phyloP scores from a whole-genome alignment of 2,888 invertebrate genomes.

The Phania funesta region DNA sequence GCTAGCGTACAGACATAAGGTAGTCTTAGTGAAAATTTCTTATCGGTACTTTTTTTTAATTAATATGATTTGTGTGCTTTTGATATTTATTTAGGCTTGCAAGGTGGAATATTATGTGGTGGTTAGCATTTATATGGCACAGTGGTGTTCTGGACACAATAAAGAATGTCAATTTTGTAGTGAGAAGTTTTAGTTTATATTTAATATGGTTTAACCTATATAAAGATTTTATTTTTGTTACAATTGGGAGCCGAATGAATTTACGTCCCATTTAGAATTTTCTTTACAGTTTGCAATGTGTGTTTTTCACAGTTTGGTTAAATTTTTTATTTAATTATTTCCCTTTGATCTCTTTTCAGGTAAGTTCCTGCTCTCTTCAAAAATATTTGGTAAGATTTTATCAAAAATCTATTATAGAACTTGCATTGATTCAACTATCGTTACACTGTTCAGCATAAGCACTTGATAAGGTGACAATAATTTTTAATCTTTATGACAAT shows the following conservation, averaged over 20 bases:
- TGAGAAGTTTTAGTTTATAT: no score
- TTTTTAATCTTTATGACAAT: neutral
- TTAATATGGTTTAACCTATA: no score
- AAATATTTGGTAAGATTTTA: neutral
- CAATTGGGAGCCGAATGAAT: no score
- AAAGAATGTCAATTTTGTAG: no score
- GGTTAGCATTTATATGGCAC: neutral
- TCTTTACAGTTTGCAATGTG: neutral
- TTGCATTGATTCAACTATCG: neutral
- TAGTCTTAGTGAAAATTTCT: neutral
- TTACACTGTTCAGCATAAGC: slow-evolving; percentile 20
- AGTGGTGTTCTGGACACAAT: no score
- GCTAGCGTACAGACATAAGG: neutral
- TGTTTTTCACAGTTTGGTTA: neutral
- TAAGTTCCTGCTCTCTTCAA: neutral
- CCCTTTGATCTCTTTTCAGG: slow-evolving; percentile 20
- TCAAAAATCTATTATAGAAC: neutral
- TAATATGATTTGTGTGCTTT: neutral
- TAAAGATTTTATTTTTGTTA: no score
- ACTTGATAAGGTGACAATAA: neutral
- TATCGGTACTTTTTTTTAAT: neutral
- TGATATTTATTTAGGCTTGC: neutral
- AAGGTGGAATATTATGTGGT: neutral
- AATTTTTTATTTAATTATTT: slow-evolving; percentile 76
- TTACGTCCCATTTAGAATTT: neutral